Evolutionary conservation across 2,113 vertebrate genomes (phyloP), one percentile per base, ranked within the genome.

Genomic region (Aegotheles bennettii): DNA sequence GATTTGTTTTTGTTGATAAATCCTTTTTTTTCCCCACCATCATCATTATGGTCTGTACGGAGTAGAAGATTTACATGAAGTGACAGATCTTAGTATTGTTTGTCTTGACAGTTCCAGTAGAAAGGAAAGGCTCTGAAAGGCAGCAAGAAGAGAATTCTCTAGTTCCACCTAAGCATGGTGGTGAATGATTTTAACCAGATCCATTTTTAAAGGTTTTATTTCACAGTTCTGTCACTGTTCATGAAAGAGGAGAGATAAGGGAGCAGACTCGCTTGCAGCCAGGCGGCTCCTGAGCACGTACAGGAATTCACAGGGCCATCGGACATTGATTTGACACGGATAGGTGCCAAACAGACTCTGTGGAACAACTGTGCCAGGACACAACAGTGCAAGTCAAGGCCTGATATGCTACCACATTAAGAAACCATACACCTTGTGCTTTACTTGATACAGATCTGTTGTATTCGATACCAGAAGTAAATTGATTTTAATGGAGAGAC

Each of bases 21-120:
- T 42, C 7, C 1, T 8, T 47, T 69, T n/a, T n/a, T 7, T 0
- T 48, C 4, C 21, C 33, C 13, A 35, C 6, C 5, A 35, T 23
- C n/a, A 16, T 69, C 26, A 19, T 4, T 76, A 36, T 38, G 24
- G 7, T 40, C 29, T 67, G 5, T 76, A 68, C 60, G 10, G 48
- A 74, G 45, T 36, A 21, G 9, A 73, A 82, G 60, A 82, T 36
- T 48, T 84, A 70, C 18, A 48, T 28, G 28, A 87, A 53, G n/a
- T 64, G 28, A 68, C 40, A 75, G 35, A 84, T 89, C 68, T 84
- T 82, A 71, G 9, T 69, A 28, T 25, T 56, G 7, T 47, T 89
- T 75, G n/a, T 75, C 33, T 67, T 81, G 61, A 57, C 36, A 74
- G 17, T 38, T 93, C 14, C 35, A 74, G 81, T 85, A 84, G 35